Evolutionary conservation across 2,797 vertebrate species (phyloP), one percentile per base, ranked within the genome.

Genomic region (Austrolebias charrua): DNA sequence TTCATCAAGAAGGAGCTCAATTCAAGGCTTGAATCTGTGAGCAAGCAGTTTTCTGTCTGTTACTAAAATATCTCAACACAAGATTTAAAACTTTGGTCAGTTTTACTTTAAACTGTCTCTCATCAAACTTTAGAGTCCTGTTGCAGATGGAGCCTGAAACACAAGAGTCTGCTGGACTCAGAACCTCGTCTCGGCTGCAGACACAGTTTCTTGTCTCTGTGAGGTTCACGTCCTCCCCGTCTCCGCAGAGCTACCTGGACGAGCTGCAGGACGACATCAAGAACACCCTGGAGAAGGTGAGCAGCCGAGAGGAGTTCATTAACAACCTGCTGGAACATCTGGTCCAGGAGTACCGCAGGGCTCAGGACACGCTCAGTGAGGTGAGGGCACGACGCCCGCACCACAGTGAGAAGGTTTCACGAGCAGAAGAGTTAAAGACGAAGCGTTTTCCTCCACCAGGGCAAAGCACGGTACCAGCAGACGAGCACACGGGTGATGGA

Each of bases 251-350:
- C 55, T 94, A 93, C 90, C 90, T 98, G 87, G 94, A 97, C 90
- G 96, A 94, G 78, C 92, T 98, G 71, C 94, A 96, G 71, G 95
- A 94, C 71, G 96, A 98, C 90, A 94, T 98, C 69, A 87, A 93
- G 28, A 95, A 93, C 83, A 97, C 94, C 1, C 63, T 96, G 80
- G 97, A 98, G 89, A 98, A 98, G 89, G 96, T 98, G 66, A 87
- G 89, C 88, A 99, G 97, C 88, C 92, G 97, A 69, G 97, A 99
- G 86, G 98, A 97, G 69, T 98, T 98, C 79, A 93, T 99, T 83
- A 97, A 98, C 91, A 95, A 87, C 75, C 97, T 98, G 83, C 87
- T 98, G 66, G 96, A 98, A 73, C 91, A 88, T 59, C 91, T 96
- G 76, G 87, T 98, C 84, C 94, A 95, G 73, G 95, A 98, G 31